Evolutionary conservation across 2,797 vertebrate genomes (phyloP).

Genomic region (Aldrovandia affinis): DNA sequence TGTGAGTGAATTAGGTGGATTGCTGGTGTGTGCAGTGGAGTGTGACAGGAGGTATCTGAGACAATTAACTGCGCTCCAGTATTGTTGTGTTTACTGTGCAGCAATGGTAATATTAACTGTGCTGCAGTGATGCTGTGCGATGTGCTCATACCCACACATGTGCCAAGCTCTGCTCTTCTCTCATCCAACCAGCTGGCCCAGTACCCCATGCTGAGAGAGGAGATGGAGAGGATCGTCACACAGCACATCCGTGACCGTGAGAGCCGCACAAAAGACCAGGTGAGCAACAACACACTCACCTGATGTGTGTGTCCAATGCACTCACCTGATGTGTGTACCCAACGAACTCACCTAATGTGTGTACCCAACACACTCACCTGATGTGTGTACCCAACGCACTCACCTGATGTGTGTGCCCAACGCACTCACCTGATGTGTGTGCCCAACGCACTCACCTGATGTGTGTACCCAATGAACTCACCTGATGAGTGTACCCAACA

Average conservation of each 20-base stretch:
- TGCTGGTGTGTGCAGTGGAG: not conserved
- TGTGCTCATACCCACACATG: not conserved
- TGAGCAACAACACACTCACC: constrained; percentile 39
- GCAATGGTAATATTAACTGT: not conserved
- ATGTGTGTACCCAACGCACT: no score
- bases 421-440: no score
- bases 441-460: no score
- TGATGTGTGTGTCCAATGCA: not conserved
- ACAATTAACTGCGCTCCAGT: not conserved
- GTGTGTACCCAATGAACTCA: no score
- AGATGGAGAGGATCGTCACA: constrained; percentile 89
- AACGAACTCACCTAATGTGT: not conserved
- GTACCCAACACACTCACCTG: no score
- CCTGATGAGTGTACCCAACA: no score
- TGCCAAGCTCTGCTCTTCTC: constrained; percentile 6
- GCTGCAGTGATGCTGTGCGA: not conserved
- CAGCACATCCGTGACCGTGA: constrained; percentile 87
- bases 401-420: no score
- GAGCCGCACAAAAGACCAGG: constrained; percentile 86
- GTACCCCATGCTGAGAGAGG: constrained; percentile 85
- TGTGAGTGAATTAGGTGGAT: not conserved
- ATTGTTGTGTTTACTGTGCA: not conserved
- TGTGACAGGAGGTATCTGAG: not conserved
- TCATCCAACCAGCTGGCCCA: constrained; percentile 79
- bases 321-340: not conserved